Conservation (phyloP, 2,888 invertebrate genomes). For the Latrodectus elegans region DNA sequence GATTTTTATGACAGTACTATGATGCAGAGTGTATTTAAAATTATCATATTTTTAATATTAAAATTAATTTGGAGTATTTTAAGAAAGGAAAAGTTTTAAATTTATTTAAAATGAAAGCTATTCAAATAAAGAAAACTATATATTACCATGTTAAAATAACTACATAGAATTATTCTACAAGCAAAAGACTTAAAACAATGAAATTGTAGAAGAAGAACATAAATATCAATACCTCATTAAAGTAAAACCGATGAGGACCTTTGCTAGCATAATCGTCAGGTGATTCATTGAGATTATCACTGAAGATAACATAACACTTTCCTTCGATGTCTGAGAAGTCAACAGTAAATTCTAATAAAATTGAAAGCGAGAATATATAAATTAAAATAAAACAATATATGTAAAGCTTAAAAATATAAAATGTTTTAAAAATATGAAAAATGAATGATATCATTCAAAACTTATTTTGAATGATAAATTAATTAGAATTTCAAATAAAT, state of each 20-base stretch:
- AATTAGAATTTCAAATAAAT: too few species aligned
- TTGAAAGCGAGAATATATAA: neutral
- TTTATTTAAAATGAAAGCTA: too few species aligned
- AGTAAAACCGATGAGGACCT: constrained; percentile 85
- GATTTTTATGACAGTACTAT: too few species aligned
- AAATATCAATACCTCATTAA: constrained; percentile 76
- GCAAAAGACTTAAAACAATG: neutral
- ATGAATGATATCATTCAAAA: neutral
- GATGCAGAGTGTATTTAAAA: too few species aligned
- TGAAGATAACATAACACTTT: constrained; percentile 82
- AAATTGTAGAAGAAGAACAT: too few species aligned
- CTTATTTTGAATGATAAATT: neutral
- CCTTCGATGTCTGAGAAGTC: constrained; percentile 81
- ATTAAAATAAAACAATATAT: neutral
- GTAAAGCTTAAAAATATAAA: neutral
- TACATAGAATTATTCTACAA: neutral
- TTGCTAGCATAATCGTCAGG: constrained; percentile 80
- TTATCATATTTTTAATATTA: too few species aligned
- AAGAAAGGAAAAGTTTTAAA: too few species aligned
- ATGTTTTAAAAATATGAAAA: too few species aligned
- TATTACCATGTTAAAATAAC: neutral
- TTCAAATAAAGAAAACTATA: too few species aligned
- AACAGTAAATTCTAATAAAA: constrained; percentile 77
- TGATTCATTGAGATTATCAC: constrained; percentile 78
- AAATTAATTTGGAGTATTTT: too few species aligned